Evolutionary conservation across 2,888 invertebrate genomes (phyloP), one percentile per base, ranked within the genome.

Genomic region (Carabus problematicus): DNA sequence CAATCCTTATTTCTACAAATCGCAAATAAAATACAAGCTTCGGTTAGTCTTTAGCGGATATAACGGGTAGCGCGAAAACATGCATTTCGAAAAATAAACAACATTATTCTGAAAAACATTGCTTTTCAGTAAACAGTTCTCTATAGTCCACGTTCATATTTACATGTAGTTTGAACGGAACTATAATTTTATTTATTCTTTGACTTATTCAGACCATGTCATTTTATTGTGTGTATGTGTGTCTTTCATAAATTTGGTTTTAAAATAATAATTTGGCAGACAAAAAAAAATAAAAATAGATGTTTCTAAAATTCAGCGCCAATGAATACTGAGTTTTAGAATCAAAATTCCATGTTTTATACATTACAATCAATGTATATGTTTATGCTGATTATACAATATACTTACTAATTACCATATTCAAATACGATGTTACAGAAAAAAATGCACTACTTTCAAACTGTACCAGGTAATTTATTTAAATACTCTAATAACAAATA

Each of bases 1-100:
- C 86, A 87, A 89, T 88, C 88, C 89, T 88, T 87, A 89, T 87
- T 85, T 90, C 89, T 90, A 87, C 82, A 85, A 73, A 79, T 80
- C 76, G 79, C 79, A 81, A 80, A 80, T 69, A 62, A 67, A 69
- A 69, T 69, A 69, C 77, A 80, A 79, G 80, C 80, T 4, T 11
- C 76, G 77, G 81, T 81, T 82, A 81, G 81, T 82, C n/a, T 29
- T 78, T 75, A 74, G 78, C 78, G 14, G 75, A n/a, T n/a, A 76
- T 61, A 56, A 59, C 40, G 29, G 6, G 12, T 60, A 70, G 64
- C 64, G 39, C n/a, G n/a, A n/a, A 49, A 47, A 16, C 60, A 64
- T 70, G 72, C 63, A 54, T 40, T 11, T 58, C 56, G 49, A 66
- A n/a, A 52, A 52, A 52, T 14, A 16, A 19, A 16, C 49, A 8